These are phyloP conservation scores for Urocyon cinereoargenteus DNA, from an alignment of 2,797 vertebrate genomes.

Conservation along the genomic window DNA sequence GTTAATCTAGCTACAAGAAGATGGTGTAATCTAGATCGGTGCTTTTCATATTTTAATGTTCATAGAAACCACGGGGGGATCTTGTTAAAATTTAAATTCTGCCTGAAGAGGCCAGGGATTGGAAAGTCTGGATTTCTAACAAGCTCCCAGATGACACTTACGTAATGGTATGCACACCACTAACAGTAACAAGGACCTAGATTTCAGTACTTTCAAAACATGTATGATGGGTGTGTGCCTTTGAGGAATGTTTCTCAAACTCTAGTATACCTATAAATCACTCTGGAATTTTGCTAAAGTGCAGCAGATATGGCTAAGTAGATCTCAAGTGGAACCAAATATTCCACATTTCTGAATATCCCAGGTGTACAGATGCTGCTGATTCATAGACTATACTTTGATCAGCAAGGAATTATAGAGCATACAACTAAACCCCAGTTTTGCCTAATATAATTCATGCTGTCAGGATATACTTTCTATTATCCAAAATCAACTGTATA, in stretches of 20 bases:
- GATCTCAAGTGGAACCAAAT: not conserved
- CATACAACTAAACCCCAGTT: not conserved
- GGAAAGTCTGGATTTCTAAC: not conserved
- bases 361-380: not conserved
- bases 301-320: not conserved
- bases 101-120: not conserved
- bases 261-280: not conserved
- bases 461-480: not conserved
- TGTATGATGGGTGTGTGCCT: not conserved
- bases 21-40: constrained; percentile 59
- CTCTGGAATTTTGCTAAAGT: not conserved
- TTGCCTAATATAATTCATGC: not conserved
- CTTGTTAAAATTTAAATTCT: constrained; percentile 5
- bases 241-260: not conserved
- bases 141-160: not conserved
- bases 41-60: not conserved
- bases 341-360: not conserved
- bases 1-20: constrained; percentile 52
- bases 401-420: not conserved
- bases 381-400: not conserved
- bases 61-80: not conserved
- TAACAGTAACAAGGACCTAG: not conserved
- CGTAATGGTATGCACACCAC: not conserved
- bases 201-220: constrained; percentile 58
- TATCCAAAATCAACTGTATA: not conserved